These are phyloP conservation scores for Gyrodactylus bullatarudis DNA, from an alignment of 1,140 invertebrate species.

Conservation along the genomic window DNA sequence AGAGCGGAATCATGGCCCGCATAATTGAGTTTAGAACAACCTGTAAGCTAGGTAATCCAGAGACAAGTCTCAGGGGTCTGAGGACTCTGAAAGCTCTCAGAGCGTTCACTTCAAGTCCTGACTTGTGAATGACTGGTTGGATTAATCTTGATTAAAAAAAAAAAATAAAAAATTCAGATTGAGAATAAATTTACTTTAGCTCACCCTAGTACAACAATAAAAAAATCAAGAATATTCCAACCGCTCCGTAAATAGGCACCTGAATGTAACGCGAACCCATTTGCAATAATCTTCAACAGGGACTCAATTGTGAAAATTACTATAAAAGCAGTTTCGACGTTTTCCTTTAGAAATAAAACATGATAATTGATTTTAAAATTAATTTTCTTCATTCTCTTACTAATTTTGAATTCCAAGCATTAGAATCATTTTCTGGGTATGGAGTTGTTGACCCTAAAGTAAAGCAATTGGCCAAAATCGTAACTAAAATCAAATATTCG, in stretches of 20 bases:
- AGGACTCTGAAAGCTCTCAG: conserved; percentile 83
- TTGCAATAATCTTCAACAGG: conserved; percentile 92
- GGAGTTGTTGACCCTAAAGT: conserved; percentile 88
- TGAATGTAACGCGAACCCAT: conserved; percentile 71
- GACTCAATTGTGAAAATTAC: conserved; percentile 93
- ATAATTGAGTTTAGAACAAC: conserved; percentile 97
- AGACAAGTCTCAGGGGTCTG: conserved; percentile 70
- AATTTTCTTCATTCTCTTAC: conserved; percentile 29
- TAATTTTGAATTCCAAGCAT: conserved; percentile 57
- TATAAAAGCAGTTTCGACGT: conserved; percentile 85
- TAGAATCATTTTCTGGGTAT: conserved; percentile 75
- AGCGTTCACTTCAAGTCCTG: conserved; percentile 91
- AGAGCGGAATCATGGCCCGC: conserved; percentile 86
- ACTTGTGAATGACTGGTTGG: conserved; percentile 50
- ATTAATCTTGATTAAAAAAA: conserved; percentile 47
- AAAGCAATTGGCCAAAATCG: conserved; percentile 96
- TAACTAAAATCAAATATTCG: conserved; percentile 89
- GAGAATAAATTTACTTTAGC: conserved; percentile 9
- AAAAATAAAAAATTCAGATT: background rate
- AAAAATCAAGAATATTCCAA: conserved; percentile 98
- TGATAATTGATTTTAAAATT: background rate
- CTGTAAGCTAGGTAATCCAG: conserved; percentile 76
- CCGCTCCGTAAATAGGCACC: conserved; percentile 87
- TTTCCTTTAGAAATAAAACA: conserved; percentile 40
- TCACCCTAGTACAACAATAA: conserved; percentile 88